Conservation (phyloP, 1,140 invertebrate genomes). For the Cotesia typhae region DNA sequence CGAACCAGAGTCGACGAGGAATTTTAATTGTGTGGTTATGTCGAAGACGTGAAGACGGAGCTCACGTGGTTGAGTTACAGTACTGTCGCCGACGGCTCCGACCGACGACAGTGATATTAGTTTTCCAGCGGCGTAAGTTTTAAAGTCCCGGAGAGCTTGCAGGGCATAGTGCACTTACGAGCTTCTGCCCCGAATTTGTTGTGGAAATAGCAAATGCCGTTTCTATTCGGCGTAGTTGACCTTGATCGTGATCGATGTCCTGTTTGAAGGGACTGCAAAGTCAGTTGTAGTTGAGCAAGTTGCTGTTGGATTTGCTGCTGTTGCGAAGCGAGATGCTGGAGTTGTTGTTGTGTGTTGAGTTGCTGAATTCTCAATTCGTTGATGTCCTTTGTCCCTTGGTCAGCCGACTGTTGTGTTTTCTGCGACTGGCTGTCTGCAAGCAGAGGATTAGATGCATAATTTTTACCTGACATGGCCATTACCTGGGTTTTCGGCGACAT, state of each 20-base stretch:
- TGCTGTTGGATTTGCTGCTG: background rate
- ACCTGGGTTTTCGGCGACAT: too few relatives aligned
- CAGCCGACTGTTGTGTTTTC: background rate
- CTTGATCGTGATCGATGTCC: background rate
- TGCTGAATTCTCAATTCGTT: conserved; percentile 11
- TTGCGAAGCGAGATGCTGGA: conserved; percentile 4
- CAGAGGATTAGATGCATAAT: background rate
- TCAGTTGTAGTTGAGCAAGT: background rate
- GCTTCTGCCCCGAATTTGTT: background rate
- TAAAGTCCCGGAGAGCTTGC: background rate
- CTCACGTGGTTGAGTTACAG: conserved; percentile 15
- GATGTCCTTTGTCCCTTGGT: background rate
- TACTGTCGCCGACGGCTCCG: conserved; percentile 17
- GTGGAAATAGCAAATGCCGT: conserved; percentile 4
- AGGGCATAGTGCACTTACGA: conserved; percentile 8
- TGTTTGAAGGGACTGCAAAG: background rate
- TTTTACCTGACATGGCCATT: too few relatives aligned
- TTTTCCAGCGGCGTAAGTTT: conserved; percentile 1
- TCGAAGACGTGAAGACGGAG: conserved; percentile 9
- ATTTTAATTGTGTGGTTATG: conserved; percentile 4
- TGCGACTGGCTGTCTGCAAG: background rate
- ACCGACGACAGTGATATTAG: conserved; percentile 17
- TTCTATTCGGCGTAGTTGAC: conserved; percentile 1
- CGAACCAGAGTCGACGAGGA: conserved; percentile 13
- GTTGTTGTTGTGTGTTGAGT: background rate